Conservation (phyloP, 2,888 invertebrate genomes). For the Acleris sparsana region DNA sequence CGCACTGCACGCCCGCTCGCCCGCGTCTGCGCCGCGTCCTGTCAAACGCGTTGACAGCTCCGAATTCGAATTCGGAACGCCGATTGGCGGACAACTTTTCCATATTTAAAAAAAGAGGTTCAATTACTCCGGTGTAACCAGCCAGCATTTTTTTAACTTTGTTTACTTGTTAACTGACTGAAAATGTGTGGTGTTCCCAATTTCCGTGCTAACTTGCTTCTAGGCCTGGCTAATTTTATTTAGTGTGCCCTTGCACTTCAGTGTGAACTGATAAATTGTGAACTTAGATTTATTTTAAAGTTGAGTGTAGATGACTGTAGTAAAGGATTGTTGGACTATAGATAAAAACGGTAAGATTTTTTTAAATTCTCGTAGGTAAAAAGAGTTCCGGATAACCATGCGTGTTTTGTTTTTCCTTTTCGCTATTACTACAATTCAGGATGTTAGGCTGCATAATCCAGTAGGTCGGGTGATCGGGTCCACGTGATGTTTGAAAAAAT, state of each 20-base stretch:
- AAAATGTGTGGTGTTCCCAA: constrained; percentile 60
- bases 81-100: constrained; percentile 31
- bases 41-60: constrained; percentile 68
- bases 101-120: constrained; percentile 1
- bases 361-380: background rate
- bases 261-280: constrained; percentile 74
- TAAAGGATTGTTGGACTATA: constrained; percentile 36
- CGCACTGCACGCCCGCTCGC: constrained; percentile 77
- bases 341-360: constrained; percentile 30
- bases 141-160: background rate
- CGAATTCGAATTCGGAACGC: constrained; percentile 58
- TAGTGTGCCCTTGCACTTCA: constrained; percentile 75
- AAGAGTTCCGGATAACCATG: too few relatives aligned
- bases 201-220: constrained; percentile 73
- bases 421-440: too few relatives aligned
- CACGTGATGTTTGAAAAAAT: too few relatives aligned
- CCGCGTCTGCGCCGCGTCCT: constrained; percentile 65
- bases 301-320: constrained; percentile 43
- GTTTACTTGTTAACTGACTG: constrained; percentile 25
- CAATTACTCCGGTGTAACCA: too few relatives aligned
- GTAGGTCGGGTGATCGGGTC: too few relatives aligned
- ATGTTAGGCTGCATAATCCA: too few relatives aligned
- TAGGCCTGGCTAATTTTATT: constrained; percentile 71
- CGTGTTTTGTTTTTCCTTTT: background rate
- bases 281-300: constrained; percentile 54